These are phyloP conservation scores for Elmis aenea DNA, from an alignment of 2,888 invertebrate species.

Conservation along the genomic window DNA sequence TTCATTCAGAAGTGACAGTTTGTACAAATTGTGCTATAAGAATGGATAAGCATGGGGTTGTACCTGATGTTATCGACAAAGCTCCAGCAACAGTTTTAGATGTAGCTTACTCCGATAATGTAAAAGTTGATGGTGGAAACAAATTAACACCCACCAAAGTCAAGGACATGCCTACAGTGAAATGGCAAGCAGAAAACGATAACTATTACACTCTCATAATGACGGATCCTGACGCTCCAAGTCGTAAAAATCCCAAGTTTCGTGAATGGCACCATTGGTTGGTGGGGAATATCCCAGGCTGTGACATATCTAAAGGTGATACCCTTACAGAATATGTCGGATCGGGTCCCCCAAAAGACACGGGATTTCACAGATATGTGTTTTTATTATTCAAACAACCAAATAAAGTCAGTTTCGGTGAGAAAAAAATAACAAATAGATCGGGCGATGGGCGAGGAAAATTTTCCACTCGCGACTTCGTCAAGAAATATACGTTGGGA, in stretches of 20 bases:
- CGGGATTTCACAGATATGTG: slow-evolving; percentile 70
- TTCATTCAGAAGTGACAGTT: too few species aligned
- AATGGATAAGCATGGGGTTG: slow-evolving; percentile 24
- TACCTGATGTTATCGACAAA: slow-evolving; percentile 26
- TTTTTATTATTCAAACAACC: slow-evolving; percentile 51
- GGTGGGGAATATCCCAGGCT: slow-evolving; percentile 67
- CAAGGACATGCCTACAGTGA: slow-evolving; percentile 33
- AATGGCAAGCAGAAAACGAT: slow-evolving; percentile 31
- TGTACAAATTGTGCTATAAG: too few species aligned
- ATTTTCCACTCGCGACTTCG: slow-evolving; percentile 27
- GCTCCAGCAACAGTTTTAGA: slow-evolving; percentile 14
- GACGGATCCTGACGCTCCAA: slow-evolving; percentile 74
- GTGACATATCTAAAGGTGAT: slow-evolving; percentile 56
- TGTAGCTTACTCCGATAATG: slow-evolving; percentile 16
- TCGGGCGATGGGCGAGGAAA: slow-evolving; percentile 27
- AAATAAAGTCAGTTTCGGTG: slow-evolving; percentile 32
- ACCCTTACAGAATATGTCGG: slow-evolving; percentile 63
- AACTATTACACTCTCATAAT: slow-evolving; percentile 45
- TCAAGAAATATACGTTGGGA: slow-evolving; percentile 27
- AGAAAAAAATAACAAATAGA: slow-evolving; percentile 31
- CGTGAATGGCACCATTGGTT: slow-evolving; percentile 78
- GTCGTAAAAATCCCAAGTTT: slow-evolving; percentile 60
- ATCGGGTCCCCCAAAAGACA: slow-evolving; percentile 65
- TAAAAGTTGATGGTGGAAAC: slow-evolving; percentile 28
- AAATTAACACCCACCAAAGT: slow-evolving; percentile 33